These are phyloP conservation scores for Ailuropoda melanoleuca DNA, from an alignment of 2,113 vertebrate genomes.

Conservation along the genomic window DNA sequence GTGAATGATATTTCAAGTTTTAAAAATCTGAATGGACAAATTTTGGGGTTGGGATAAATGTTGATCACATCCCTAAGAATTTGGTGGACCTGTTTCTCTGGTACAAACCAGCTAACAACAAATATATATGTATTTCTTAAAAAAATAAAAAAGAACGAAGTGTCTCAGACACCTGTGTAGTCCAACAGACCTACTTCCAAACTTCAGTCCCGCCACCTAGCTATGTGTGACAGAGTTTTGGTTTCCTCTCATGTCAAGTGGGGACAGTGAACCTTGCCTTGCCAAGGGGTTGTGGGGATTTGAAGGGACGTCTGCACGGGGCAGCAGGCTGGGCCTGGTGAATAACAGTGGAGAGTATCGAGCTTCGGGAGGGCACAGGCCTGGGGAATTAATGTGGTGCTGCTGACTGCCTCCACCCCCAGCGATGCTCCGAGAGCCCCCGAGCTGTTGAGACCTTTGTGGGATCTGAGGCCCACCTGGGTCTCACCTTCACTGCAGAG, in stretches of 20 bases:
- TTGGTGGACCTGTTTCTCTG: not conserved
- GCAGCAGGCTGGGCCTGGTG: not conserved
- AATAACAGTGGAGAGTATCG: rapidly evolving
- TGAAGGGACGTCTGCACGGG: not conserved
- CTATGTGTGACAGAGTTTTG: rapidly evolving
- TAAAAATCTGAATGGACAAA: conserved; percentile 15
- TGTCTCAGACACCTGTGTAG: not conserved
- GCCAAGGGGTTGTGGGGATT: not conserved
- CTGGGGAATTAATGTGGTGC: rapidly evolving
- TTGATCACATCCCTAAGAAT: not conserved
- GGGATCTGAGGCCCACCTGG: not conserved
- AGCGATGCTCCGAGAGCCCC: not conserved
- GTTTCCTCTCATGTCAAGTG: not conserved
- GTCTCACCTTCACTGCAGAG: not conserved
- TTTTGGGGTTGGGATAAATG: not conserved
- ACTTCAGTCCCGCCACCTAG: not conserved
- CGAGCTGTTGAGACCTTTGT: not conserved
- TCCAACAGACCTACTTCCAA: not conserved
- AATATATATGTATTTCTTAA: not conserved
- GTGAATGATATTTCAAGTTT: not conserved
- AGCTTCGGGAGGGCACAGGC: not conserved
- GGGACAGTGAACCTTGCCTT: not conserved
- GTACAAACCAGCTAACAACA: not conserved
- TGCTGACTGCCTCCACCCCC: not conserved
- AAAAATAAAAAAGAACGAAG: not conserved